Evolutionary conservation across 2,113 vertebrate species (phyloP), one percentile per base, ranked within the genome.

Genomic region (Orcinus orca): DNA sequence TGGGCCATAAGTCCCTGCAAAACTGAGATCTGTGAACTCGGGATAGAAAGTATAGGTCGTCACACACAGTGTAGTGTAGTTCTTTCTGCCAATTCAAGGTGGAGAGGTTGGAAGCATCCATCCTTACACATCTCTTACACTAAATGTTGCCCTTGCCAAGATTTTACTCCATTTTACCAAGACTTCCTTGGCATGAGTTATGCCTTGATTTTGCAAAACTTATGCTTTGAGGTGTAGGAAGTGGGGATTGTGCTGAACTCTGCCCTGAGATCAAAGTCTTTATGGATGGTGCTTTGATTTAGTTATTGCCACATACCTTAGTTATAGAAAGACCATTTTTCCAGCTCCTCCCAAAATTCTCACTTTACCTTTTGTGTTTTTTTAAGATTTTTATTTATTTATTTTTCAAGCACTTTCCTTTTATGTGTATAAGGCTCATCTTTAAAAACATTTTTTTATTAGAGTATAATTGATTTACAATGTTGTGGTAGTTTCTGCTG

Each of bases 181-280:
- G 26, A 83, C 26, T 60, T 90, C 12, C 36, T 77, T 73, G 53
- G 9, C 67, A n/a, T 62, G 31, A 77, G 50, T 83, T 70, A 23
- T 82, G 31, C 67, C 70, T 92, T 90, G 88, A 60, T 5, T 95
- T 93, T 47, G 36, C 26, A 25, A 71, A 76, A 33, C 18, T 25
- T 12, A 53, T 9, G 2, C 60, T 87, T 65, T 3, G 7, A 68
- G 4, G 14, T 5, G 11, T 55, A 26, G 6, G 82, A 68, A 50
- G 47, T 23, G 2, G 6, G 6, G 5, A 31, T 29, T 82, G 9
- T 21, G 58, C 21, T 77, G 36, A 83, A 31, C 6, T 90, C 68
- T 41, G 25, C 68, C 65, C 23, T 80, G 41, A 63, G 33, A 80
- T 62, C 23, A 92, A 81, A 91, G n/a, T 63, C 20, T 65, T 85